Conservation (phyloP, 35 echinoderm and acorn worm species). For the Anneissia japonica region DNA sequence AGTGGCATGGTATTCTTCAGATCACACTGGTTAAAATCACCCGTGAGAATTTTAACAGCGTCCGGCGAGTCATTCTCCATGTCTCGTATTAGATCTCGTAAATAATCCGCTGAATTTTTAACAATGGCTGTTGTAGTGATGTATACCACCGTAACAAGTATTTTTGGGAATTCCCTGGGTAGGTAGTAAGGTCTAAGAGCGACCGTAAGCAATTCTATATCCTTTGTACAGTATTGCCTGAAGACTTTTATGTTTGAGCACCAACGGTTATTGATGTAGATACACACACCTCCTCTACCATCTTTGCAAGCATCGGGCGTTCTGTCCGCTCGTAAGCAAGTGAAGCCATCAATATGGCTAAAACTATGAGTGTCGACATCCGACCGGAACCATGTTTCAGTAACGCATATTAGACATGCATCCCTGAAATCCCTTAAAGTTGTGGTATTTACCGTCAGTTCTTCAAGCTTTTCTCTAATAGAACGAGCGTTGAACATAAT, state of each 20-base stretch:
- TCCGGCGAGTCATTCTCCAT: not conserved
- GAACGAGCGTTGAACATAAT: not conserved
- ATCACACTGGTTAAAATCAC: constrained; percentile 3
- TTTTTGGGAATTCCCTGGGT: constrained; percentile 9
- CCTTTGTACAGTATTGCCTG: constrained; percentile 10
- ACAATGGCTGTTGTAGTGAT: not conserved
- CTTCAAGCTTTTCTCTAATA: not conserved
- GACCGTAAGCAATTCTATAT: constrained; percentile 46
- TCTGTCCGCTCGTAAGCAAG: constrained; percentile 11
- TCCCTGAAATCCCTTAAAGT: not conserved
- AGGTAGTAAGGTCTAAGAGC: constrained; percentile 37
- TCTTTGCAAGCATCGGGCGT: not conserved
- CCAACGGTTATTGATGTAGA: constrained; percentile 42
- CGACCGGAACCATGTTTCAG: not conserved
- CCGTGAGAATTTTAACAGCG: not conserved
- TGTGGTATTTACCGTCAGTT: not conserved
- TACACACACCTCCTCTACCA: constrained; percentile 27
- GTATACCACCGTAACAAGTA: not conserved
- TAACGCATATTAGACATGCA: not conserved
- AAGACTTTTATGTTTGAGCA: constrained; percentile 25
- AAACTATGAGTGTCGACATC: not conserved
- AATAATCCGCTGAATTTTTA: not conserved
- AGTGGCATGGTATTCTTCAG: constrained; percentile 1
- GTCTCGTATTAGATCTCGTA: not conserved
- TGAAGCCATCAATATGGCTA: constrained; percentile 15